Percentiles rank a stretch among this genome's conserved stretches.
These are phyloP conservation scores for Cephus runcator DNA, from an alignment of 2,888 invertebrate genomes.

Conservation along the genomic window DNA sequence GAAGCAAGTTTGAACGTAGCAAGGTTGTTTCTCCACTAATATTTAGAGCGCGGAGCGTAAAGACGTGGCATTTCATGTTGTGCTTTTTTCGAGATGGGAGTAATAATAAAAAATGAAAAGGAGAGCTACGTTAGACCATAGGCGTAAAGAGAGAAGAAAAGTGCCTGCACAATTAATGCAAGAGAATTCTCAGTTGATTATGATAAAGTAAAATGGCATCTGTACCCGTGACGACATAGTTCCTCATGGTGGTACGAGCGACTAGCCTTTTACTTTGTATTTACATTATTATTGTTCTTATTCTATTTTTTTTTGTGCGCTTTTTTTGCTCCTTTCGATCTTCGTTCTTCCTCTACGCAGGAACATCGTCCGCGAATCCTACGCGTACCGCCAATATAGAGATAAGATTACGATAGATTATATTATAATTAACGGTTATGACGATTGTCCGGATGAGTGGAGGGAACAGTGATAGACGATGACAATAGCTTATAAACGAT, in stretches of 20 bases:
- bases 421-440: neutral
- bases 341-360: neutral
- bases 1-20: neutral
- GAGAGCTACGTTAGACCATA: neutral
- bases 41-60: neutral
- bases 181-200: neutral
- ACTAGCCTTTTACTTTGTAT: neutral
- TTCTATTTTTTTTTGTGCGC: neutral
- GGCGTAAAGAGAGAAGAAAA: neutral
- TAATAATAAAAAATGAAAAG: neutral
- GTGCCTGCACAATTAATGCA: neutral
- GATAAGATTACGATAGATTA: neutral
- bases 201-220: neutral
- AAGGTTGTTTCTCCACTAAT: neutral
- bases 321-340: neutral
- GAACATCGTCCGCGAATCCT: neutral
- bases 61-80: neutral
- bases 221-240: neutral
- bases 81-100: neutral
- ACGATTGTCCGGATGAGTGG: neutral
- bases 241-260: neutral
- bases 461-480: slow-evolving; percentile 19
- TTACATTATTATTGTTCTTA: neutral
- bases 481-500: slow-evolving; percentile 17
- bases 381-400: neutral